Base-by-base conservation (phyloP, 2,888 invertebrate species). In the Gryllus longicercus region DNA sequence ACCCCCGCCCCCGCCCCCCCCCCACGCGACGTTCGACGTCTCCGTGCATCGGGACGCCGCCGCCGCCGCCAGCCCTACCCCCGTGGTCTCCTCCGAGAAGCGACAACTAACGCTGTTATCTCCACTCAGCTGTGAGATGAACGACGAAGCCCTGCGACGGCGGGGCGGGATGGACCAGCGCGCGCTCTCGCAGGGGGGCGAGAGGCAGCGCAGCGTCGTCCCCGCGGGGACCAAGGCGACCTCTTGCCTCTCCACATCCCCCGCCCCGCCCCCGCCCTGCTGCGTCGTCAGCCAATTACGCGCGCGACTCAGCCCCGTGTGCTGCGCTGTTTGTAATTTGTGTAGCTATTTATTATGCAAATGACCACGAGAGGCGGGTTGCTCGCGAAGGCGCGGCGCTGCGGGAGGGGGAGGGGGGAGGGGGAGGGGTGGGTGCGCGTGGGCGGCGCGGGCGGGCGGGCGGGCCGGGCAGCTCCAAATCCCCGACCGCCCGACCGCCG, bases 281-380 rank as follows among this genome's bases (percentile, higher is more conserved):
- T n/a, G n/a, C 63, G 38, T 63, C 63, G 63, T n/a, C 63, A 63
- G n/a, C 63, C 63, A 63, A 63, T 63, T 63, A 63, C n/a, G 16
- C 63, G 16, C 14, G n/a, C 63, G n/a, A n/a, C 12, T n/a, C 4
- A 1, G 16, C 4, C 16, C 16, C 63, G 63, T n/a, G 63, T n/a
- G 63, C 14, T 63, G 63, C 63, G 63, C 63, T 63, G 63, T 63
- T 63, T 63, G 63, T 63, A 63, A 63, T 63, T 63, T 63, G n/a
- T 63, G 63, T 18, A n/a, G 63, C 63, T 63, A 63, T 63, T 63
- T 63, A 63, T 63, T 63, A 63, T 63, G 63, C n/a, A 63, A 63
- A 63, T 63, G 63, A 63, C 63, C 16, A n/a, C 63, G 63, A 63
- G 63, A 18, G 63, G 63, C n/a, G 63, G 38, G 38, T 38, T 38